A percentile compares a stretch with the other conserved stretches of the same genome.
Conservation (phyloP, 2,797 vertebrate species). For the Chrysocyon brachyurus region DNA sequence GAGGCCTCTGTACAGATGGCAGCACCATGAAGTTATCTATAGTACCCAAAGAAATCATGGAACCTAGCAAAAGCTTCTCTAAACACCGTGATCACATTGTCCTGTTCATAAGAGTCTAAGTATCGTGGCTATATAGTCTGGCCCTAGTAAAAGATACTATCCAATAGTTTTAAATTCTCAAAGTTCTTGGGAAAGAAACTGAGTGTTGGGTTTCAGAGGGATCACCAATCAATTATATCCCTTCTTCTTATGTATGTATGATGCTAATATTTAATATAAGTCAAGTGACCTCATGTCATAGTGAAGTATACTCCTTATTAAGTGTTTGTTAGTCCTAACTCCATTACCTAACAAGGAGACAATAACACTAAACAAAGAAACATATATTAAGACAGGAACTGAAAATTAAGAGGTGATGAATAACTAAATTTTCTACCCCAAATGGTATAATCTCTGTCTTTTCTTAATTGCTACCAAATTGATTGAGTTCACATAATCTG, state of each 20-base stretch:
- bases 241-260: background rate
- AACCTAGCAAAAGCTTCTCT: background rate
- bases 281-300: background rate
- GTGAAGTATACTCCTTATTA: background rate
- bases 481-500: background rate
- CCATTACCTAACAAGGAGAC: background rate
- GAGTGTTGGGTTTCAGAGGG: background rate
- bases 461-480: background rate
- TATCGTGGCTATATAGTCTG: background rate
- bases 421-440: background rate
- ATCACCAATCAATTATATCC: background rate
- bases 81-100: background rate
- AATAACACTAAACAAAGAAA: background rate
- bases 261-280: background rate
- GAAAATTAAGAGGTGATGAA: background rate
- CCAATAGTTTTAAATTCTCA: background rate
- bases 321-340: background rate
- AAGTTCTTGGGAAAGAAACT: background rate
- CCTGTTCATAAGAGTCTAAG: background rate
- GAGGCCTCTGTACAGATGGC: rapidly evolving
- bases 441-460: background rate
- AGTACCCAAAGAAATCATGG: background rate
- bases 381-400: background rate
- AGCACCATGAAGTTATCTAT: background rate
- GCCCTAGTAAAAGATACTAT: background rate